Conservation (phyloP, 2,113 vertebrate genomes). For the Etheostoma cragini region DNA sequence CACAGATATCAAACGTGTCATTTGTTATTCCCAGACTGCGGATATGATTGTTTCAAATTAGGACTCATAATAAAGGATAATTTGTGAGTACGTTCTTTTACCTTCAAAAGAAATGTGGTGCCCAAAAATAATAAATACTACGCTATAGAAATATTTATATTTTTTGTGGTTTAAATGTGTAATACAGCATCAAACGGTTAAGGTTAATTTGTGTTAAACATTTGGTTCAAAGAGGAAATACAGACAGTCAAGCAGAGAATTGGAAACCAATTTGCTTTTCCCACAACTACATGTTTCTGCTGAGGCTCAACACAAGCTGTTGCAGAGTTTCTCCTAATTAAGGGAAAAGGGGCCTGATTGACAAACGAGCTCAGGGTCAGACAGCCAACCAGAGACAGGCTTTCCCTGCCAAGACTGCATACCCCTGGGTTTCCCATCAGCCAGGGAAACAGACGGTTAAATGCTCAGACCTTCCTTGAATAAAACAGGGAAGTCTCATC, state of each 20-base stretch:
- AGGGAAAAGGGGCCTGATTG: constrained; percentile 55
- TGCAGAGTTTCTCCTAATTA: constrained; percentile 68
- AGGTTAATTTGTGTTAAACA: constrained; percentile 11
- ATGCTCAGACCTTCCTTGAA: constrained; percentile 43
- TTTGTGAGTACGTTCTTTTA: constrained; percentile 10
- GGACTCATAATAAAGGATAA: background rate
- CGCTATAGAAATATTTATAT: background rate
- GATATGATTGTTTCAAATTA: constrained; percentile 34
- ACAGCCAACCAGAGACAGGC: constrained; percentile 51
- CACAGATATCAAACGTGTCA: constrained; percentile 43
- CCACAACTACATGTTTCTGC: constrained; percentile 43
- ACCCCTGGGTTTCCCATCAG: constrained; percentile 70
- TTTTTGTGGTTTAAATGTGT: constrained; percentile 4
- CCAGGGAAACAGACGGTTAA: constrained; percentile 68
- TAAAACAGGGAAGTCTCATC: constrained; percentile 44
- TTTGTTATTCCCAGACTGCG: constrained; percentile 31
- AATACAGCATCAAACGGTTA: constrained; percentile 27
- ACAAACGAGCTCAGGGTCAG: constrained; percentile 67
- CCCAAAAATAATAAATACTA: constrained; percentile 35
- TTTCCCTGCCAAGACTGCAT: constrained; percentile 59
- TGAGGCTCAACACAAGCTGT: constrained; percentile 22
- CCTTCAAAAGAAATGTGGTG: constrained; percentile 28
- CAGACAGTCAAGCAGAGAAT: background rate
- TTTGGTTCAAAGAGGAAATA: constrained; percentile 28
- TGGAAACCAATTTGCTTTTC: constrained; percentile 46